These are phyloP conservation scores for Cybosia mesomella DNA, from an alignment of 2,888 invertebrate species.

Conservation along the genomic window DNA sequence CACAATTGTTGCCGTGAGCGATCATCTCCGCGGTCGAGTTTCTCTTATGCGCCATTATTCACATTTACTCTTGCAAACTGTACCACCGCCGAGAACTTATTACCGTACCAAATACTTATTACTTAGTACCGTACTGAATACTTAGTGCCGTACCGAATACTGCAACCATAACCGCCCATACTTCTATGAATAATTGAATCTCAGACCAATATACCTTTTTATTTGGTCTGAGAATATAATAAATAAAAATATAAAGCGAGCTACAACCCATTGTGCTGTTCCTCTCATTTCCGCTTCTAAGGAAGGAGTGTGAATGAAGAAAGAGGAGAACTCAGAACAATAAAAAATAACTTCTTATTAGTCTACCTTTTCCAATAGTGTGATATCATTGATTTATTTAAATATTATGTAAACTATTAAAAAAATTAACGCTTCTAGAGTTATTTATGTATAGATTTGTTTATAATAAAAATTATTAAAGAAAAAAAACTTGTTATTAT, in stretches of 20 bases:
- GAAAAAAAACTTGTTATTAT: background rate
- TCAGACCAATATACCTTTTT: too few species aligned
- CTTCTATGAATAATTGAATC: background rate
- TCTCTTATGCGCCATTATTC: background rate
- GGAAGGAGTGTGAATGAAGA: background rate
- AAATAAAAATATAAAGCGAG: background rate
- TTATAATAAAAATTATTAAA: background rate
- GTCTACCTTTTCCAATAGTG: background rate
- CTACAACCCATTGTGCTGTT: background rate
- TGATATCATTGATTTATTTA: background rate
- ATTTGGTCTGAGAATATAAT: too few species aligned
- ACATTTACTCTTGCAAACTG: background rate
- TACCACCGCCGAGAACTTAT: too few species aligned
- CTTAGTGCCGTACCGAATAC: background rate
- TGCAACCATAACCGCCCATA: background rate
- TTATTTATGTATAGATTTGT: background rate
- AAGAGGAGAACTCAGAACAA: background rate
- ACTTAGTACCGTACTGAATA: too few species aligned
- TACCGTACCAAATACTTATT: too few species aligned
- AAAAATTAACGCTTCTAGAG: background rate
- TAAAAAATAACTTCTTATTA: too few species aligned
- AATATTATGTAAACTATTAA: background rate
- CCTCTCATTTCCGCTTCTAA: background rate
- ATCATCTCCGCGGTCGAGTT: slow-evolving; percentile 9
- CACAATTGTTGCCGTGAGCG: slow-evolving; percentile 9